Evolutionary conservation across 2,113 vertebrate species (phyloP).

Genomic region (Caranx ignobilis): DNA sequence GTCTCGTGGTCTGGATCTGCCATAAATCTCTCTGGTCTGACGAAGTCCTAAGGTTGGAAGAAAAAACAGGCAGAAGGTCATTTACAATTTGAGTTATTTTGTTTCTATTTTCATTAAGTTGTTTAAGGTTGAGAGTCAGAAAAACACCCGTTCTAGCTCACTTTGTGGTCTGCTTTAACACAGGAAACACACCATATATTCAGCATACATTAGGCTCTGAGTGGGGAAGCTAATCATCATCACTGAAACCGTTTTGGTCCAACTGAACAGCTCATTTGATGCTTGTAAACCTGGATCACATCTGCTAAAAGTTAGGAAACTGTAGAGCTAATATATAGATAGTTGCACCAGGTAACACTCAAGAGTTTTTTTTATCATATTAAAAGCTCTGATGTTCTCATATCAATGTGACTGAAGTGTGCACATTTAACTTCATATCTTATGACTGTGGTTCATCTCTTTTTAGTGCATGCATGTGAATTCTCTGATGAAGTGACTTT

Average conservation of each 20-base stretch:
- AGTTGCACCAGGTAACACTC: not conserved
- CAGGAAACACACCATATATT: not conserved
- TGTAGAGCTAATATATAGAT: not conserved
- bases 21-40: slow-evolving; percentile 49
- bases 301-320: not conserved
- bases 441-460: too few relatives aligned
- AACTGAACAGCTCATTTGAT: not conserved
- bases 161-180: not conserved
- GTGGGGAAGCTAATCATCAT: not conserved
- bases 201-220: too few relatives aligned
- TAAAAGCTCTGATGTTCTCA: too few relatives aligned
- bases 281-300: not conserved
- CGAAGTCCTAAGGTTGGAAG: not conserved
- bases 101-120: not conserved
- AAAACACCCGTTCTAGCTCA: not conserved
- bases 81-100: not conserved
- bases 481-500: too few relatives aligned
- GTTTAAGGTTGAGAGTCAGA: not conserved
- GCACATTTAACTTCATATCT: too few relatives aligned
- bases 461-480: too few relatives aligned
- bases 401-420: too few relatives aligned
- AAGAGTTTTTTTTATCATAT: too few relatives aligned
- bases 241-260: not conserved
- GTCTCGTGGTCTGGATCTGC: slow-evolving; percentile 54
- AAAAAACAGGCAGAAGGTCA: not conserved